These are phyloP conservation scores for Lycaena phlaeas DNA, from an alignment of 2,888 invertebrate species.

Conservation along the genomic window DNA sequence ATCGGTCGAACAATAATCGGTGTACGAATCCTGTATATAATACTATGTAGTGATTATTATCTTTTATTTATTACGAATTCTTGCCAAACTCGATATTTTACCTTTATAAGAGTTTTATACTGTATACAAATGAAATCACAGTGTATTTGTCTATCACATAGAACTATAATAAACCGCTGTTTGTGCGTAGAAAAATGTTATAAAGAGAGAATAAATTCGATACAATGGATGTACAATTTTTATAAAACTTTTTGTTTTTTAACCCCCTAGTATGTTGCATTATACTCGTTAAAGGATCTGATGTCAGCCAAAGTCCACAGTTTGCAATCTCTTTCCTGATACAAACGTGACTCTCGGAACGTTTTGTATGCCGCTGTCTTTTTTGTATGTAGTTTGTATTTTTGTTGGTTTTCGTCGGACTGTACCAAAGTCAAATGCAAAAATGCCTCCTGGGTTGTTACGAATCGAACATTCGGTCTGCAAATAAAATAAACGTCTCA, in stretches of 20 bases:
- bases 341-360: too few relatives aligned
- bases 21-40: conserved; percentile 89
- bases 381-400: conserved; percentile 37
- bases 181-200: conserved; percentile 64
- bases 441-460: too few relatives aligned
- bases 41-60: conserved; percentile 83
- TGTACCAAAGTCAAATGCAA: conserved; percentile 70
- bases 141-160: conserved; percentile 65
- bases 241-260: conserved; percentile 38
- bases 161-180: conserved; percentile 64
- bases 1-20: conserved; percentile 76
- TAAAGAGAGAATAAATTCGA: conserved; percentile 61
- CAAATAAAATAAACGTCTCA: too few relatives aligned
- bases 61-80: conserved; percentile 71
- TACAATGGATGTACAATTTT: conserved; percentile 69
- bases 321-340: too few relatives aligned
- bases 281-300: too few relatives aligned
- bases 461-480: too few relatives aligned
- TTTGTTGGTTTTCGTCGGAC: conserved; percentile 48
- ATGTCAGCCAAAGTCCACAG: too few relatives aligned
- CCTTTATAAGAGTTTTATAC: conserved; percentile 69
- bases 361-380: conserved; percentile 42
- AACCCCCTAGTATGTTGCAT: too few relatives aligned
- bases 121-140: conserved; percentile 69
- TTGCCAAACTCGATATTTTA: conserved; percentile 73